These are phyloP conservation scores for Rutpela maculata DNA, from an alignment of 2,888 invertebrate species.

Conservation along the genomic window DNA sequence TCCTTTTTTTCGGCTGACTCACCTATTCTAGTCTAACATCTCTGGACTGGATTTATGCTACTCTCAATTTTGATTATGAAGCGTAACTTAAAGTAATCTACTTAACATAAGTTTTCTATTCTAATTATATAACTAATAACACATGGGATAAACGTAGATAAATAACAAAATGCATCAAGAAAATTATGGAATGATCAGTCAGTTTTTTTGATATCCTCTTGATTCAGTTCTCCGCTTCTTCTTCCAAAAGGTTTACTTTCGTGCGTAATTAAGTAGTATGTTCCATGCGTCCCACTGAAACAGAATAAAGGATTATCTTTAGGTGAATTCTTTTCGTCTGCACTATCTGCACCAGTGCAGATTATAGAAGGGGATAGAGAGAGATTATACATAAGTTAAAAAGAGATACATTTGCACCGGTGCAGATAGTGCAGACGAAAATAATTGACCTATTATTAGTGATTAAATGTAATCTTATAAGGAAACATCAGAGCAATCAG, in stretches of 20 bases:
- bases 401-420: too few species aligned
- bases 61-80: not conserved
- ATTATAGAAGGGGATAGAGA: too few species aligned
- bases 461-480: too few species aligned
- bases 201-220: slow-evolving; percentile 4
- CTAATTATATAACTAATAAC: not conserved
- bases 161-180: not conserved
- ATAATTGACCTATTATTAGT: too few species aligned
- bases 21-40: too few species aligned
- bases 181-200: not conserved
- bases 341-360: too few species aligned
- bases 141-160: not conserved
- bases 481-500: too few species aligned
- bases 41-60: not conserved
- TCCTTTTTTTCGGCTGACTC: too few species aligned
- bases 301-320: slow-evolving; percentile 31
- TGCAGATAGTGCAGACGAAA: too few species aligned
- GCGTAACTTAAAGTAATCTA: not conserved
- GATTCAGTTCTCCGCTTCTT: slow-evolving; percentile 21
- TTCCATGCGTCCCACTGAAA: slow-evolving; percentile 62
- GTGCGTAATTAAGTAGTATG: slow-evolving; percentile 64
- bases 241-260: slow-evolving; percentile 48
- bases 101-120: not conserved
- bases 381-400: too few species aligned
- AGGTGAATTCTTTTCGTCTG: too few species aligned